Conservation (phyloP, 2,113 vertebrate species). For the Pollimyrus isidori region DNA sequence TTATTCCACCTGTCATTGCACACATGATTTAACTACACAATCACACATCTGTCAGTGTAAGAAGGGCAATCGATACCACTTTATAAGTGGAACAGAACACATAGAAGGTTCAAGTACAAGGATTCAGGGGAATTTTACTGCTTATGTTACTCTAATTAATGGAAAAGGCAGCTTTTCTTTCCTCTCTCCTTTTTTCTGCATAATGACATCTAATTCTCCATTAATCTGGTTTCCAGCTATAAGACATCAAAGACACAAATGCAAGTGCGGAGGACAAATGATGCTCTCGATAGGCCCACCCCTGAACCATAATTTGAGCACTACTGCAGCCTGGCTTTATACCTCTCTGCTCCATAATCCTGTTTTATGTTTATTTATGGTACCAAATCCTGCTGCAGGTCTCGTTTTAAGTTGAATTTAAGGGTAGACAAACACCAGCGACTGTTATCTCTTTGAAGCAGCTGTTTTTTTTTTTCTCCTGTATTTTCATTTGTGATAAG, state of each 20-base stretch:
- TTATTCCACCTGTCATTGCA: background rate
- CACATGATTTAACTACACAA: background rate
- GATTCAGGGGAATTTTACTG: background rate
- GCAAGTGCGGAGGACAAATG: background rate
- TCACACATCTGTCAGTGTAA: background rate
- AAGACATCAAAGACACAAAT: background rate
- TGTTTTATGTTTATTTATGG: constrained; percentile 15
- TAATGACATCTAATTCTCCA: background rate
- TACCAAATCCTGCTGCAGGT: background rate
- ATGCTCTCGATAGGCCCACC: background rate
- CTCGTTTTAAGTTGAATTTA: constrained; percentile 17
- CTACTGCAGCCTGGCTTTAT: background rate
- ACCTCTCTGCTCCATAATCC: background rate
- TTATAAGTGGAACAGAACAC: background rate
- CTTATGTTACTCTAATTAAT: background rate
- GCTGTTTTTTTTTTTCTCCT: background rate
- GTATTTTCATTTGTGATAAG: constrained; percentile 12
- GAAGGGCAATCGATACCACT: background rate
- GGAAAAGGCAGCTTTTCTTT: background rate
- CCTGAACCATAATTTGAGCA: background rate
- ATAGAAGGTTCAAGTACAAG: background rate
- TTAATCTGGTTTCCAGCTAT: constrained; percentile 11
- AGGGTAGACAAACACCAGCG: background rate
- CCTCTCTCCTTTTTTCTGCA: background rate
- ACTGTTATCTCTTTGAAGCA: constrained; percentile 9